A percentile compares a stretch with the other conserved stretches of the same genome.
These are phyloP conservation scores for Xerus rutilus DNA, from an alignment of 2,797 vertebrate species.

Conservation along the genomic window DNA sequence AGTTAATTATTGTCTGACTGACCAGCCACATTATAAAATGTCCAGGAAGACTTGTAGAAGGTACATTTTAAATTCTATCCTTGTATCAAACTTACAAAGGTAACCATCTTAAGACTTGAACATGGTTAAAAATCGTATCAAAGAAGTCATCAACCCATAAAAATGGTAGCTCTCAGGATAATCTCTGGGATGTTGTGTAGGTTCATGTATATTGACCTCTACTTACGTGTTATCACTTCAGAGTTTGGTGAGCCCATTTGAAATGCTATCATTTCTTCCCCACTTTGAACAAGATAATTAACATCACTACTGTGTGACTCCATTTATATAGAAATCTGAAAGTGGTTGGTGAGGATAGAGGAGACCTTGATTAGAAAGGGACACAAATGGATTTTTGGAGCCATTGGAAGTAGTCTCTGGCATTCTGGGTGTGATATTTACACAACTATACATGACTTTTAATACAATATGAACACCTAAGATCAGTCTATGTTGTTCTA, in stretches of 20 bases:
- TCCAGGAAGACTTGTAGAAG: conserved; percentile 81
- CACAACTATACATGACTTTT: background rate
- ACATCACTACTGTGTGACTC: background rate
- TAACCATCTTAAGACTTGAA: conserved; percentile 47
- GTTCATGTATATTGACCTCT: background rate
- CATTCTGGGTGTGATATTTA: background rate
- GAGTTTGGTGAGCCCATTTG: background rate
- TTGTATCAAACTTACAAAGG: conserved; percentile 18
- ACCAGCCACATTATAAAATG: conserved; percentile 83
- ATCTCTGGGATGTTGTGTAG: background rate
- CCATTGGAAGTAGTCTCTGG: background rate
- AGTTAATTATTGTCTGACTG: conserved; percentile 86
- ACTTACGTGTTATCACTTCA: background rate
- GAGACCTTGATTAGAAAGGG: background rate
- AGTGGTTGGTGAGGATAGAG: background rate
- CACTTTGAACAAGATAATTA: background rate
- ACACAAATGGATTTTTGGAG: background rate
- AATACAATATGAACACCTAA: background rate
- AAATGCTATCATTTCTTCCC: background rate
- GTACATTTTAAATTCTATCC: conserved; percentile 57
- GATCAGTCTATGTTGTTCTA: background rate
- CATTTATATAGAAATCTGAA: conserved; percentile 12
- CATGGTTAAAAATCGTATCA: conserved; percentile 29
- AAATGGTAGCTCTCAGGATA: background rate
- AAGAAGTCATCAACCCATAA: background rate